Conservation (phyloP, 2,888 invertebrate genomes). For the Ischnura elegans region DNA sequence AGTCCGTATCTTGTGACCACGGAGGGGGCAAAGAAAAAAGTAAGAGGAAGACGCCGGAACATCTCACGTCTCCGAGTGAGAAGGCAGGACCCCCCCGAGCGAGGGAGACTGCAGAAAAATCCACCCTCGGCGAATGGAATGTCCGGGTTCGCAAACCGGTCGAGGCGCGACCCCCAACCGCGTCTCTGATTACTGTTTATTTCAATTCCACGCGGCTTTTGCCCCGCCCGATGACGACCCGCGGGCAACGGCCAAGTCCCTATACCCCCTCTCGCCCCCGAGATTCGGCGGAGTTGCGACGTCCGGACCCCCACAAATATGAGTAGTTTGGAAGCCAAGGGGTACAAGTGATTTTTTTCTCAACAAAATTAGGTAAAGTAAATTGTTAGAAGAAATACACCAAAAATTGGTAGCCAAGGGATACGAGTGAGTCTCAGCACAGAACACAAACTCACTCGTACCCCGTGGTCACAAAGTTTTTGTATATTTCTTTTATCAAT, state of each 20-base stretch:
- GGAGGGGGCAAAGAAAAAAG: background rate
- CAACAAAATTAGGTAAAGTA: too few relatives aligned
- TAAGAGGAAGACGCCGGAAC: background rate
- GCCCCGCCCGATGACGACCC: background rate
- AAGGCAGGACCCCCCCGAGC: background rate
- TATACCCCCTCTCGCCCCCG: background rate
- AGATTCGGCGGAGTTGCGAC: background rate
- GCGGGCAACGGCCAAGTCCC: background rate
- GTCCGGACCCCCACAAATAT: background rate
- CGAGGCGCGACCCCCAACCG: background rate
- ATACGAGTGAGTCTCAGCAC: too few relatives aligned
- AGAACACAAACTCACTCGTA: too few relatives aligned
- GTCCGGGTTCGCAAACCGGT: slow-evolving; percentile 65
- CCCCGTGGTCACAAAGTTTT: too few relatives aligned
- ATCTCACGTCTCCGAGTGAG: slow-evolving; percentile 8
- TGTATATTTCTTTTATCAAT: too few relatives aligned
- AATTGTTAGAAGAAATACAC: too few relatives aligned
- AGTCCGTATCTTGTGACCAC: background rate
- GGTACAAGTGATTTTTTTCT: too few relatives aligned
- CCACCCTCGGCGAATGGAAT: background rate
- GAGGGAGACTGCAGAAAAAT: background rate
- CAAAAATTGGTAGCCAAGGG: too few relatives aligned
- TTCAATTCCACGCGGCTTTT: background rate
- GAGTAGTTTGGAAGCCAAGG: too few relatives aligned
- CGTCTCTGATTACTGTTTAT: background rate